Evolutionary conservation across 2,113 vertebrate species (phyloP).

Genomic region (Otocyon megalotis): DNA sequence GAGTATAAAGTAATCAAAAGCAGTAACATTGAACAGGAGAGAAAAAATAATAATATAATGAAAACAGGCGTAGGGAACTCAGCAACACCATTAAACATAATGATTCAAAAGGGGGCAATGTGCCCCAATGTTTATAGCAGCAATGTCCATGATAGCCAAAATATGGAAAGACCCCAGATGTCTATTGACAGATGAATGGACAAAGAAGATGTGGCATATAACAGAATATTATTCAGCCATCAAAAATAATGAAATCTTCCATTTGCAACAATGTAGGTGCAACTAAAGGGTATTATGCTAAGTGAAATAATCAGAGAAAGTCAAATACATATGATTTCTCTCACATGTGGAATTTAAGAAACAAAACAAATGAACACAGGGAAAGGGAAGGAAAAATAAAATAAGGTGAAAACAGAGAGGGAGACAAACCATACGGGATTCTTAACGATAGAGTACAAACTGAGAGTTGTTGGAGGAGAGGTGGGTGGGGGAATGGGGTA

Average conservation of each 20-base stretch:
- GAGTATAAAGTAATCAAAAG: too few species aligned
- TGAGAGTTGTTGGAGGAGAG: neutral
- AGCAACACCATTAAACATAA: too few species aligned
- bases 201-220: neutral
- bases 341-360: neutral
- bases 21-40: too few species aligned
- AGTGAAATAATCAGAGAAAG: neutral
- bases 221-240: neutral
- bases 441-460: neutral
- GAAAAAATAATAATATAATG: too few species aligned
- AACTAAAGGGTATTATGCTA: neutral
- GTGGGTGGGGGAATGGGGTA: neutral
- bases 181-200: neutral
- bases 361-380: neutral
- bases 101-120: neutral
- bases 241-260: neutral
- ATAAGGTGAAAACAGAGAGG: neutral
- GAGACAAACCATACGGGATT: neutral
- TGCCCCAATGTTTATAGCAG: neutral
- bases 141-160: neutral
- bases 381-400: neutral
- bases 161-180: neutral
- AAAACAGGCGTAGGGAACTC: too few species aligned
- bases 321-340: neutral
- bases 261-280: neutral